phyloP scores from a whole-genome alignment of 2,113 vertebrate genomes.

The Oncorhynchus kisutch region DNA sequence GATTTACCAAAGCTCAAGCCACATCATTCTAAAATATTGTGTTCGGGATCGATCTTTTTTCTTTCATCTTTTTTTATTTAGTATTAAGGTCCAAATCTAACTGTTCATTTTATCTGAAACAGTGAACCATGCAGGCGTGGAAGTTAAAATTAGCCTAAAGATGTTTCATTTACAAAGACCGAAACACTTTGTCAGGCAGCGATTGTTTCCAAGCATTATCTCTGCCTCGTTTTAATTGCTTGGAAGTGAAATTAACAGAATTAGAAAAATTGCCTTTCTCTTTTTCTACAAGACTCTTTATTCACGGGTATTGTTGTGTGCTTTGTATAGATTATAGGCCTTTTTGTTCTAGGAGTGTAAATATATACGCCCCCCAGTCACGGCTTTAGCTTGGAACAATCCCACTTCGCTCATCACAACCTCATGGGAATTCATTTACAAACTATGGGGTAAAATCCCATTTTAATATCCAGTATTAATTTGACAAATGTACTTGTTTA shows the following conservation, averaged over 20 bases:
- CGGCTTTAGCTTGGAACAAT: constrained; percentile 77
- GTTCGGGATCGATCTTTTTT: constrained; percentile 69
- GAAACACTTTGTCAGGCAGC: constrained; percentile 84
- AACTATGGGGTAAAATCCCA: constrained; percentile 39
- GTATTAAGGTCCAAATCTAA: constrained; percentile 78
- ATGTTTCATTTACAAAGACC: constrained; percentile 88
- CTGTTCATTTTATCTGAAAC: constrained; percentile 89
- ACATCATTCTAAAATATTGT: constrained; percentile 78
- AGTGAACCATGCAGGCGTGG: constrained; percentile 60
- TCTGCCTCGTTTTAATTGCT: constrained; percentile 91
- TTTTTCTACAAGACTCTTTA: constrained; percentile 86
- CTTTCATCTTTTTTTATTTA: constrained; percentile 14
- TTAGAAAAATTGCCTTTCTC: constrained; percentile 90
- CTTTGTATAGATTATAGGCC: constrained; percentile 88
- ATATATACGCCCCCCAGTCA: constrained; percentile 87
- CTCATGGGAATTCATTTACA: constrained; percentile 74
- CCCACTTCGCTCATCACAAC: constrained; percentile 60
- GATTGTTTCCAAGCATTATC: constrained; percentile 91
- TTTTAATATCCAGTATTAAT: background rate
- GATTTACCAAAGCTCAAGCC: constrained; percentile 69
- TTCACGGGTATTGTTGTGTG: constrained; percentile 87
- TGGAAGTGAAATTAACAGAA: constrained; percentile 97
- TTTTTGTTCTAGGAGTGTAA: constrained; percentile 90
- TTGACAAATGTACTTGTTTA: constrained; percentile 17
- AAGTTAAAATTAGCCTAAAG: constrained; percentile 87